Percentiles rank a stretch among this genome's conserved stretches.
phyloP scores from a whole-genome alignment of 2,797 vertebrate genomes.

The Cynodonichthys magdalenae region DNA sequence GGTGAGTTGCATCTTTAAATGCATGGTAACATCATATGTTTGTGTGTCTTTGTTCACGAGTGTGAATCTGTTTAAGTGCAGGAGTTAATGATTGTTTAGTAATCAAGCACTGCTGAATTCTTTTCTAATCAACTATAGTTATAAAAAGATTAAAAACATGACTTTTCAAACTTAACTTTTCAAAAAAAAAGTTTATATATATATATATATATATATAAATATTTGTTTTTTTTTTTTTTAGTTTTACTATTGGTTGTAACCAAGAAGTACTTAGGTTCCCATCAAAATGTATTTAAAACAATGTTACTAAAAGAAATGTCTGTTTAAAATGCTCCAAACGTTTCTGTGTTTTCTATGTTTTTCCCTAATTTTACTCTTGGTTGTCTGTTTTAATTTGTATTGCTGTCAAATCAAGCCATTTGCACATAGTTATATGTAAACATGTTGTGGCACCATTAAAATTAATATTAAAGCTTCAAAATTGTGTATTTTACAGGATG shows the following conservation, averaged over 20 bases:
- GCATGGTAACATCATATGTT: neutral
- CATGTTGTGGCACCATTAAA: neutral
- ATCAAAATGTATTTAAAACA: no score
- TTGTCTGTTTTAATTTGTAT: no score
- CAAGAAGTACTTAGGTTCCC: no score
- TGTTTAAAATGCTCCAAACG: no score
- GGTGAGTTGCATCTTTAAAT: slow-evolving; percentile 45
- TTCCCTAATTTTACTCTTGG: no score
- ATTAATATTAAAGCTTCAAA: neutral
- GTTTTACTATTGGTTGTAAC: no score
- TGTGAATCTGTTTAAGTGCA: neutral
- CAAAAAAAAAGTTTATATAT: neutral
- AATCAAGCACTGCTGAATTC: neutral
- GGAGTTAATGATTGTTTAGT: neutral
- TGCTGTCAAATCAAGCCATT: neutral
- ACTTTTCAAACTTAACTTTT: neutral
- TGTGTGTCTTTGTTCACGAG: neutral
- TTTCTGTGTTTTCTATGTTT: no score
- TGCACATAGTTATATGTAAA: neutral
- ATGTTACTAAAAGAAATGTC: no score
- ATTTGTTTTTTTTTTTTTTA: no score
- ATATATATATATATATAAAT: no score
- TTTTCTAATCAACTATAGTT: neutral
- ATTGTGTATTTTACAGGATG: neutral
- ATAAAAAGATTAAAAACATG: no score